Base-by-base conservation (phyloP, 2,888 invertebrate species). In the Arrhopalites spinosus region DNA sequence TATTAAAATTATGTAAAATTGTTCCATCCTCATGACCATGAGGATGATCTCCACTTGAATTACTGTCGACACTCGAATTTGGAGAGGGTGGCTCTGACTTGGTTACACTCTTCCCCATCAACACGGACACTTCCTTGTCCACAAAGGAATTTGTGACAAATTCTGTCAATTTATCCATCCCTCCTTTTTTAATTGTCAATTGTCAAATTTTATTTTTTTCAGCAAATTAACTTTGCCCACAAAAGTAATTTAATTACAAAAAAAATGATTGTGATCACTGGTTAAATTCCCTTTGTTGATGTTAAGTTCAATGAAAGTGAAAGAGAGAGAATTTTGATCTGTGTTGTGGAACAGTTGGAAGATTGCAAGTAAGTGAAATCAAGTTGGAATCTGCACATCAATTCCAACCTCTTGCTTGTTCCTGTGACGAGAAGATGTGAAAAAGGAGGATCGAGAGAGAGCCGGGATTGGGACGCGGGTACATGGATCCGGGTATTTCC, bases 131-230 rank as follows among this genome's bases (percentile, higher is more conserved):
- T 77, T 78, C 77, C 45, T 74, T 79, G 76, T 83, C 83, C 64
- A 92, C 92, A 86, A 94, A 92, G 79, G 93, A 93, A 87, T 93
- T 93, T 84, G 93, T 93, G 85, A 94, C 94, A 88, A 94, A 94
- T 88, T 93, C 93, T 85, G 94, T 92, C 86, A 94, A 89, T 88
- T 94, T 93, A 88, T 94, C 94, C 94, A 94, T 94, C 59, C n/a
- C n/a, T 73, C 77, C 59, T 7, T 56, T 56, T 56, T 56, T 56
- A 56, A 56, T n/a, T n/a, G 56, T 56, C n/a, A n/a, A n/a, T 45
- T 45, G 45, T 45, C 45, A 11, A 45, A 45, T 45, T 45, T 45
- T 15, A 45, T 15, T 45, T 7, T 45, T 45, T 45, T 11, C 15
- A 11, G 45, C 15, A 11, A 11, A 45, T 11, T 11, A 45, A 45